phyloP scores from a whole-genome alignment of 2,888 invertebrate species.

The Atherix ibis region DNA sequence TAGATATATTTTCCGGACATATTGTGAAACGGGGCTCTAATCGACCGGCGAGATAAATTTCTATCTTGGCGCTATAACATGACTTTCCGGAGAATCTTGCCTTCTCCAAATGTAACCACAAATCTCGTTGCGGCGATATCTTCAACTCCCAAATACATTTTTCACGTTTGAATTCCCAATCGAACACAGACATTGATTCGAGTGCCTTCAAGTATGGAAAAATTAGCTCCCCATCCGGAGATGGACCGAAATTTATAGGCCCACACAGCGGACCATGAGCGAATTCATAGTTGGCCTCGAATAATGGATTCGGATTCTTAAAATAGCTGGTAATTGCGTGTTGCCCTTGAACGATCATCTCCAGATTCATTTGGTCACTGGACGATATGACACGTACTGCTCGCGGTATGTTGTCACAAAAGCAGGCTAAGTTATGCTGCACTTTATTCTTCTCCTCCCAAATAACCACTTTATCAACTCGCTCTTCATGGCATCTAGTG shows the following conservation, averaged over 20 bases:
- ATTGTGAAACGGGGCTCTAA: constrained; percentile 62
- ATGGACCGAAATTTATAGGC: constrained; percentile 61
- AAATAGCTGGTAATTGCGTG: constrained; percentile 79
- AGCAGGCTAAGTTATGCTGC: constrained; percentile 53
- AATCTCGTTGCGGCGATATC: constrained; percentile 67
- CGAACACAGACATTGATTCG: constrained; percentile 33
- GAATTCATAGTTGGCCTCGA: constrained; percentile 77
- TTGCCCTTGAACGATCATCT: constrained; percentile 66
- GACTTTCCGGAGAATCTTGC: constrained; percentile 70
- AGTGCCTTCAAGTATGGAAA: constrained; percentile 74
- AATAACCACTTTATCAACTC: constrained; percentile 67
- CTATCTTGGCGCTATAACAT: constrained; percentile 74
- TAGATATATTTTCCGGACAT: constrained; percentile 73
- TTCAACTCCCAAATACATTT: constrained; percentile 70
- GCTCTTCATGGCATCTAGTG: constrained; percentile 72
- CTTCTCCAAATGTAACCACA: constrained; percentile 76
- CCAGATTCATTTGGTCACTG: constrained; percentile 65
- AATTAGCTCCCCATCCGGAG: constrained; percentile 72
- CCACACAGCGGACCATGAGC: constrained; percentile 81
- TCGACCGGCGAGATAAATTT: constrained; percentile 59
- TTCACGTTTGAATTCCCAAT: constrained; percentile 49
- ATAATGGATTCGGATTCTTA: constrained; percentile 67
- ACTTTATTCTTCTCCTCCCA: constrained; percentile 56
- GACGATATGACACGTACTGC: constrained; percentile 57
- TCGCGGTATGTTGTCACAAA: constrained; percentile 48